Base-by-base conservation (phyloP, 92 coral and sea anemone species). In the Phenganax subtilis region DNA sequence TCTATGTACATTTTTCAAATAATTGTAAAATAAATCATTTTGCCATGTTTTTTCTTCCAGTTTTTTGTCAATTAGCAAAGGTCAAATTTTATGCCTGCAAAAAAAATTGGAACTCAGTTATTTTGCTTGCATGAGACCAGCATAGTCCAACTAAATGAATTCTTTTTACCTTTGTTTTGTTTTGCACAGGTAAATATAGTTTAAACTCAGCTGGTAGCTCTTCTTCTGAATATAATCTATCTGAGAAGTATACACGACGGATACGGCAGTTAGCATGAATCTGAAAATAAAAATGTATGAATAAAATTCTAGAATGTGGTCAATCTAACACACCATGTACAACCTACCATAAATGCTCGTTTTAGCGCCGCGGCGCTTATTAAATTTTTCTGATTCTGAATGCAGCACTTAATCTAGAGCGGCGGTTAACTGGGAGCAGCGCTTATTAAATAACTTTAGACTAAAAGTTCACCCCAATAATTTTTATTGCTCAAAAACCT, bases 141-240 rank as follows among this genome's bases (percentile, higher is more conserved):
- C 15, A 59, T 59, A 11, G 57, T 71, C 16, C 55, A 71, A 30
- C 12, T 37, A 52, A n/a, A 6, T 53, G 12, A 57, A 16, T 3
- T 10, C 12, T 14, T 30, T 64, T 31, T 80, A 92, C 97, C 91
- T 90, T 89, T 57, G 88, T 72, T 69, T 91, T 88, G 75, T 91
- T 92, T 76, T 94, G 94, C 57, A 94, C 97, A 17, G 98, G 98
- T 64, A 94, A 84, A 75, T 94, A 94, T 56, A 94, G 90, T 79
- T 94, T 94, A 86, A 94, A 94, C 72, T 94, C 98, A 79, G 98
- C 96, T n/a, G 98, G 98, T 59, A 94, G 87, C 83, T 94, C 98
- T 75, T 94, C 98, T 88, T 94, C 98, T 51, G 98, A 94, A 84
- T 94, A 94, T 71, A 94, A 91, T 87, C 98, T 87, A 87, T 94